Base-by-base conservation (phyloP, 2,113 vertebrate genomes). In the Conger conger region DNA sequence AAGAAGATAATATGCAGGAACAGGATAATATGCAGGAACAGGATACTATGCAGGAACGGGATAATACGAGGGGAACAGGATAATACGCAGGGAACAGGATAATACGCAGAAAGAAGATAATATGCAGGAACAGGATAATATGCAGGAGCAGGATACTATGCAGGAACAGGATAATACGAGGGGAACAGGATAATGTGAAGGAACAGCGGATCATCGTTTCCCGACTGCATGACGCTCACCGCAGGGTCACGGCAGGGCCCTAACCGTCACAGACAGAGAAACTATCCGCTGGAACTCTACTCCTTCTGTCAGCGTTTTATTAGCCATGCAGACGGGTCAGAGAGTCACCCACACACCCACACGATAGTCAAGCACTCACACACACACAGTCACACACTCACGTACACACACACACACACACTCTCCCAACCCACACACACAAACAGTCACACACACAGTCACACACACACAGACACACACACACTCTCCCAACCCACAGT, bases 151-250 rank as follows among this genome's bases (percentile, higher is more conserved):
- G 90, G 91, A 92, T 92, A 92, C 92, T 91, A 89, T 23, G 81
- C 76, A 83, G 80, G 37, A 83, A 94, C 85, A 88, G 90, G 91
- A 92, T 92, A 92, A 93, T 91, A 89, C 27, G 81, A 76, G 84
- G 80, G 37, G 84, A 94, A n/a, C n/a, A n/a, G n/a, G n/a, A n/a
- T n/a, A n/a, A n/a, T n/a, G n/a, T n/a, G n/a, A n/a, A n/a, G n/a
- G n/a, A n/a, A 93, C 91, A 94, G 91, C 89, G 88, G 88, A 37
- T 80, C 88, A 92, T 93, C 93, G 91, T 93, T 89, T 88, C 83
- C 63, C 82, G 86, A 87, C 83, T 90, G 88, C 92, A 93, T 87
- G 92, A 88, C 89, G 88, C 90, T 89, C 92, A 87, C 87, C 90
- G 88, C 88, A 86, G 88, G 88, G 89, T 88, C 90, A 84, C 87